Evolutionary conservation across 2,888 invertebrate genomes (phyloP), one percentile per base, ranked within the genome.

Genomic region (Allacma fusca): DNA sequence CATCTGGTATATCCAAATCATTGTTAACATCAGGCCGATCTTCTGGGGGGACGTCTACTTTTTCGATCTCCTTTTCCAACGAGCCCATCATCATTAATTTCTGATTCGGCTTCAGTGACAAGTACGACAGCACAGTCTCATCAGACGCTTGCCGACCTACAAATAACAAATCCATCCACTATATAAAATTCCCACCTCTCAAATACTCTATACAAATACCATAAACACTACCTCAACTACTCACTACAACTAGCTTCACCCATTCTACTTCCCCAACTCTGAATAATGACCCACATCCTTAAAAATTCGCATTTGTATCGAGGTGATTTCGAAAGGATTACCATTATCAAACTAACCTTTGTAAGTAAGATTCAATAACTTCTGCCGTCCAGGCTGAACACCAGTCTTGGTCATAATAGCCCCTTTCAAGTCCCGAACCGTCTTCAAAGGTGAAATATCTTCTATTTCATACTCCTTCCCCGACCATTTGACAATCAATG

Each of bases 1-100:
- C 74, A 40, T 81, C 81, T 0, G 81, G 81, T 76, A 82, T 81
- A 71, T 82, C 83, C 69, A 83, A 73, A 68, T 83, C 83, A 67
- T 83, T 83, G 13, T 79, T 79, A 1, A 83, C 82, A 23, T 83
- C 83, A 50, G 81, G 81, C 62, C 81, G 29, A 21, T 83, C 83
- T 78, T 92, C 91, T 0, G 96, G 96, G 75, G 92, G 91, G 72
- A 91, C 91, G 85, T 91, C 91, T 0, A 93, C 95, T 85, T 93
- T 93, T 62, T 92, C 92, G 85, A 96, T 96, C 75, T 94, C 96
- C 84, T 96, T 94, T 86, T 98, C 98, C 1, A 94, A 88, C 0
- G 96, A 97, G 0, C 98, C 98, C 91, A 98, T 96, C 93, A 98
- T 93, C 96, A 98, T 97, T 16, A 98, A 90, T 87, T 97, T 97